Conservation (phyloP, 2,888 invertebrate species). For the Antheraea yamamai region DNA sequence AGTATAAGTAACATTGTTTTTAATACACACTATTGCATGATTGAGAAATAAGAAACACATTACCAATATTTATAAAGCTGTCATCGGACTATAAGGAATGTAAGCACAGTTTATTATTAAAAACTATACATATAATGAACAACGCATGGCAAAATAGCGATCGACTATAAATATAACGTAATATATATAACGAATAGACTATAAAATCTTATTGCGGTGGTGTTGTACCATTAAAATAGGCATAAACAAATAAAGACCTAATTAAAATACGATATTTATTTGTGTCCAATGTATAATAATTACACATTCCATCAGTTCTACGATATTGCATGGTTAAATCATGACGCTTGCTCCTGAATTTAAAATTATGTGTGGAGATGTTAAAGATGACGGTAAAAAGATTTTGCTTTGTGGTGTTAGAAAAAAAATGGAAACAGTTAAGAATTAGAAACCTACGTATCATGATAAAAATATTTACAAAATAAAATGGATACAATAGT, state of each 20-base stretch:
- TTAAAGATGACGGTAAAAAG: no score
- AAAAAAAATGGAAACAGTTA: neutral
- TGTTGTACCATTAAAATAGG: neutral
- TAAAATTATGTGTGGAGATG: no score
- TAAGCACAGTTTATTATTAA: neutral
- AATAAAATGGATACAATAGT: no score
- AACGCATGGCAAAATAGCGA: neutral
- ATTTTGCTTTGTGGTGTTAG: neutral
- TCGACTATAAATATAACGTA: neutral
- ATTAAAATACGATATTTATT: neutral
- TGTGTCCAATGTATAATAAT: neutral
- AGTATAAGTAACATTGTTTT: neutral
- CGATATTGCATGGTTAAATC: neutral
- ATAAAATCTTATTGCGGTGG: neutral
- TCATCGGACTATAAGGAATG: neutral
- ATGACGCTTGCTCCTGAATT: neutral
- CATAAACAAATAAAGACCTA: neutral
- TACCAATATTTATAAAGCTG: neutral
- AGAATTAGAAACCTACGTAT: neutral
- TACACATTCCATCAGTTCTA: neutral
- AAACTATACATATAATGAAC: neutral
- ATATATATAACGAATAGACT: no score
- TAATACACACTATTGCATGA: neutral
- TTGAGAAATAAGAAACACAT: neutral
- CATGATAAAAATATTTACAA: neutral